Base-by-base conservation (phyloP, 2,113 vertebrate species). In the Mohoua ochrocephala region DNA sequence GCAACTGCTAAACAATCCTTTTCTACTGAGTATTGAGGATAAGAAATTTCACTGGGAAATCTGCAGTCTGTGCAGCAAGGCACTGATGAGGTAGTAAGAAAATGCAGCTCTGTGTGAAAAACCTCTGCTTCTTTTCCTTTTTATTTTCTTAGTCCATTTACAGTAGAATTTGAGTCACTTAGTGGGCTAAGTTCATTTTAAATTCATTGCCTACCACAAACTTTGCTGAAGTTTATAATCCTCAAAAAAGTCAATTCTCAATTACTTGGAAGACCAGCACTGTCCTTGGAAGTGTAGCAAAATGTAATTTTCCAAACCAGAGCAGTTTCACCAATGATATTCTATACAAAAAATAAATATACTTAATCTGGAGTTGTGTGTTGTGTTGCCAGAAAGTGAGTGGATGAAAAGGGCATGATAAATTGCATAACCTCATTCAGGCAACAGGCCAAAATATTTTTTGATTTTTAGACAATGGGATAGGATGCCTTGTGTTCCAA, bases 261-360 rank as follows among this genome's bases (percentile, higher is more conserved):
- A 79, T 95, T 75, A 61, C 35, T 79, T 44, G 60, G 69, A 94
- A 95, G 84, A 81, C 75, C 91, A 91, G 49, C 31, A 33, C 7
- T 93, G 57, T 67, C 37, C 35, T 6, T 69, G 84, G 45, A 75
- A 95, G 73, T 27, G 35, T 47, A 68, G 61, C 44, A 95, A 91
- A 73, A 52, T 33, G 33, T 69, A 56, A 69, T 94, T 84, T 94
- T 97, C 67, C 86, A 92, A 71, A 52, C 41, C 75, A 97, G 90
- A 86, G 33, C 47, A 61, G 91, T 97, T 96, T 91, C 47, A 53
- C 39, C 69, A 26, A 42, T 22, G 33, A 61, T 35, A 50, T n/a
- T 93, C 68, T 71, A n/a, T 30, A 63, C 20, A n/a, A 84, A 83
- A 73, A 49, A 26, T 6, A 75, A 65, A 79, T 41, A 63, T 9